These are phyloP conservation scores for Sternarchorhynchus goeldii DNA, from an alignment of 2,797 vertebrate species.

Conservation along the genomic window DNA sequence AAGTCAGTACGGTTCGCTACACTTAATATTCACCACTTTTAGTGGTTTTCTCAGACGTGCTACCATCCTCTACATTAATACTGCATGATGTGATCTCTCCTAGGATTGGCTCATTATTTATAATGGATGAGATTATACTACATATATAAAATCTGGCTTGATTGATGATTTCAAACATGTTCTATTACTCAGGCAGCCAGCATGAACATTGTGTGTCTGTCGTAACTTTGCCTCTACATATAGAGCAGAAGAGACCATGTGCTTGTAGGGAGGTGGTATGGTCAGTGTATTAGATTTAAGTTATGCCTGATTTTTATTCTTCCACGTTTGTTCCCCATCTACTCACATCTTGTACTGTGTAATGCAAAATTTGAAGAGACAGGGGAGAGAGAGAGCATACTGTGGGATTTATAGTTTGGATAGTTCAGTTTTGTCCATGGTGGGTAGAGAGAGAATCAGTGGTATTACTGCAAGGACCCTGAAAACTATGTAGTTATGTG, in stretches of 20 bases:
- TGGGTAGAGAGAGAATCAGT: too few species aligned
- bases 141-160: not conserved
- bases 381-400: constrained; percentile 34
- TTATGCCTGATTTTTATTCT: not conserved
- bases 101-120: constrained; percentile 4
- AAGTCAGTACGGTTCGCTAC: too few species aligned
- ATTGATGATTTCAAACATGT: not conserved
- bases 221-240: not conserved
- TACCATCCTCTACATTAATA: too few species aligned
- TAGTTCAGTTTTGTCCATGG: too few species aligned
- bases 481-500: too few species aligned
- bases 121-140: constrained; percentile 21
- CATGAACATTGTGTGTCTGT: not conserved
- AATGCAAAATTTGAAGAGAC: constrained; percentile 58
- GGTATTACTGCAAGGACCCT: too few species aligned
- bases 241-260: not conserved
- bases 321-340: not conserved
- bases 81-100: not conserved
- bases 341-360: constrained; percentile 31
- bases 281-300: not conserved
- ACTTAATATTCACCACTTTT: too few species aligned
- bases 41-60: too few species aligned
- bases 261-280: not conserved
- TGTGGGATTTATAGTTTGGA: not conserved
- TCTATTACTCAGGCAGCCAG: not conserved